phyloP scores from a whole-genome alignment of 2,113 vertebrate genomes.

The Polypterus bichir region DNA sequence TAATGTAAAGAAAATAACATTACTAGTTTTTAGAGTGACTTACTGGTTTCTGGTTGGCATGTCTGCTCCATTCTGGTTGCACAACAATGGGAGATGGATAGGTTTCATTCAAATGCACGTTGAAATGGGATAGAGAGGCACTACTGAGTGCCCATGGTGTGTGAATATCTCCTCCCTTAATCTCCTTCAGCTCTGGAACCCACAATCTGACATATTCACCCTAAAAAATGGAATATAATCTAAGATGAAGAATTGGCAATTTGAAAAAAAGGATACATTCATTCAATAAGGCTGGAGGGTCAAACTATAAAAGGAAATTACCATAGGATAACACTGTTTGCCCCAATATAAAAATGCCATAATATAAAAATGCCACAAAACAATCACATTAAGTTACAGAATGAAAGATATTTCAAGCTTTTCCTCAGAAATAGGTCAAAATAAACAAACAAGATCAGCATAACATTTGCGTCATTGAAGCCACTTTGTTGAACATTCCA shows the following conservation, averaged over 20 bases:
- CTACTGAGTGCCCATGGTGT: conserved; percentile 53
- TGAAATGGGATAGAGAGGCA: conserved; percentile 33
- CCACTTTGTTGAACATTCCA: too few relatives aligned
- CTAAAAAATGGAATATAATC: conserved; percentile 32
- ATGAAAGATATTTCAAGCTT: too few relatives aligned
- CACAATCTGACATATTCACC: conserved; percentile 56
- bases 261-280: background rate
- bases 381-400: too few relatives aligned
- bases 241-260: background rate
- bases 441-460: too few relatives aligned
- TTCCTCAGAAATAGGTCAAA: too few relatives aligned
- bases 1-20: background rate
- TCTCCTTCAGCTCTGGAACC: conserved; percentile 52
- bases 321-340: too few relatives aligned
- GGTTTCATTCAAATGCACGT: conserved; percentile 41
- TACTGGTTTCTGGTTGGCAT: conserved; percentile 47
- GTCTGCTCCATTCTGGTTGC: conserved; percentile 56
- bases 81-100: conserved; percentile 54
- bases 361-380: too few relatives aligned
- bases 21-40: conserved; percentile 15
- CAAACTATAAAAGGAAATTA: too few relatives aligned
- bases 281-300: too few relatives aligned
- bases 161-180: conserved; percentile 50
- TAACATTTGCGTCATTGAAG: too few relatives aligned
- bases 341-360: too few relatives aligned